A percentile compares a stretch with the other conserved stretches of the same genome.
phyloP scores from a whole-genome alignment of 2,888 invertebrate genomes.

The Hemithea aestivaria region DNA sequence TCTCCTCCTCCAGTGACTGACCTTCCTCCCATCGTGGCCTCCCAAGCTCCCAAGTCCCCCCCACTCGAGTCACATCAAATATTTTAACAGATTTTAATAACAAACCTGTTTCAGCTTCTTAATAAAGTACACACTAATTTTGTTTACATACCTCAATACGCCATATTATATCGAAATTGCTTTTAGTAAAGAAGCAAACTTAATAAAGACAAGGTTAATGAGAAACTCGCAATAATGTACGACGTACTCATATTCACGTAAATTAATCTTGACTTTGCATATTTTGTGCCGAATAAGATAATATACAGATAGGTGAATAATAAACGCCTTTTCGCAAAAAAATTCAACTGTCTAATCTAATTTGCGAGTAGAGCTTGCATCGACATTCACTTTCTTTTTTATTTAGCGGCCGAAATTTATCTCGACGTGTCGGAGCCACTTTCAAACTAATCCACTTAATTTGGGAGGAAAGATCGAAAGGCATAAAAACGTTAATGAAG shows the following conservation, averaged over 20 bases:
- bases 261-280: too few relatives aligned
- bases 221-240: too few relatives aligned
- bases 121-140: too few relatives aligned
- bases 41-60: neutral
- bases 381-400: constrained; percentile 11
- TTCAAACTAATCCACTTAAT: constrained; percentile 35
- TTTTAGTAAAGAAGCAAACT: too few relatives aligned
- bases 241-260: too few relatives aligned
- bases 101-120: constrained; percentile 31
- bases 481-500: constrained; percentile 34
- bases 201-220: too few relatives aligned
- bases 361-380: constrained; percentile 6
- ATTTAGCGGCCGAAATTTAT: constrained; percentile 22
- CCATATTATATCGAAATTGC: too few relatives aligned
- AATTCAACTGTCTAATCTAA: constrained; percentile 4
- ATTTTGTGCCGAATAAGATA: too few relatives aligned
- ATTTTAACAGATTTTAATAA: constrained; percentile 44
- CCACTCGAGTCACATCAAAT: constrained; percentile 33
- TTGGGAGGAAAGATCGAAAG: constrained; percentile 33
- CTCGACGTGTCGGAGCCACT: constrained; percentile 28
- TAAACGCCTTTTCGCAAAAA: neutral
- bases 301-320: too few relatives aligned
- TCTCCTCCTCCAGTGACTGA: constrained; percentile 18
- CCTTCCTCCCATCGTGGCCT: constrained; percentile 17
- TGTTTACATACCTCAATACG: too few relatives aligned